Base-by-base conservation (phyloP, 1,140 invertebrate genomes). In the Lordiphosa stackelbergi region DNA sequence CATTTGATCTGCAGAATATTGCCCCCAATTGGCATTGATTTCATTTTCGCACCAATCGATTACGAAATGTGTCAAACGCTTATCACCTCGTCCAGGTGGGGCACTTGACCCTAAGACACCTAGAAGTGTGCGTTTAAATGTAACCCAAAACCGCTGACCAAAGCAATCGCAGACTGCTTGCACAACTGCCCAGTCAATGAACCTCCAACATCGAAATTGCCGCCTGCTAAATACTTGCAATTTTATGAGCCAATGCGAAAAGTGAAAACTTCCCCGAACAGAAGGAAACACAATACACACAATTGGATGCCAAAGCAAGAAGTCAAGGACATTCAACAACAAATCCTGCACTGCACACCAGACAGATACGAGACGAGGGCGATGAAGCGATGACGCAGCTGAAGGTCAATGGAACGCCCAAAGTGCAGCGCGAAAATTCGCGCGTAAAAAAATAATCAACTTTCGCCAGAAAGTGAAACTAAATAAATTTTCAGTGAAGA, bases 241-340 rank as follows among this genome's bases (percentile, higher is more conserved):
- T 75, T 81, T 81, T 81, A 83, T 81, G 75, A 79, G 75, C 52
- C 74, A 70, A 38, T 43, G 47, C n/a, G 63, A n/a, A n/a, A 70
- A 81, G 75, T 81, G 75, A 81, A 81, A 81, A 79, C 58, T 75
- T 66, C 47, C 46, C 24, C 24, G 2, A 60, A 52, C 38, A 53
- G 53, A 46, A 56, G 72, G 41, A 64, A 73, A 69, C 42, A 63
- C 74, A 69, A 78, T 79, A 78, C 73, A 69, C 41, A 54, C 36
- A 64, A 37, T 47, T 48, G 45, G 9, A 36, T 62, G 59, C 56
- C 64, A 62, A 81, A 55, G 42, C 54, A 60, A 77, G 53, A 38
- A 83, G 69, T 78, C 78, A 84, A 84, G 79, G 79, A 85, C 79
- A 85, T 85, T 64, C 64, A 60, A 48, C 72, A 72, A 81, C 64